These are phyloP conservation scores for Branchellion lobata DNA, from an alignment of 2,888 invertebrate species.

Conservation along the genomic window DNA sequence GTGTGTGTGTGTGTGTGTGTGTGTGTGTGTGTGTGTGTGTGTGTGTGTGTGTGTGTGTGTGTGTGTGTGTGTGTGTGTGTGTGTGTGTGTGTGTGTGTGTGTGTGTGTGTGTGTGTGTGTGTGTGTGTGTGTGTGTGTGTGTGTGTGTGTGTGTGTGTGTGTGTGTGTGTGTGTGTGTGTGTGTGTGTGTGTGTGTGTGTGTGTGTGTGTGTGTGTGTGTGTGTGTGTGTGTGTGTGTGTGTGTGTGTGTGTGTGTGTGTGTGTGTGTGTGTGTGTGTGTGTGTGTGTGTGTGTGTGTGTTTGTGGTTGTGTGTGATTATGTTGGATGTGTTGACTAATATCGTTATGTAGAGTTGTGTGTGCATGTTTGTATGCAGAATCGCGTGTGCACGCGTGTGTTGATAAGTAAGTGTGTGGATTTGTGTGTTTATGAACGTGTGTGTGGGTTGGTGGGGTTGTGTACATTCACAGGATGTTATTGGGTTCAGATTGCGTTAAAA, in stretches of 20 bases:
- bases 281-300: slow-evolving; percentile 8
- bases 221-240: slow-evolving; percentile 8
- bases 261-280: slow-evolving; percentile 7
- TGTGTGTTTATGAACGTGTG: background rate
- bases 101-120: slow-evolving; percentile 1
- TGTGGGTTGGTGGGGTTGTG: background rate
- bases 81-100: slow-evolving; percentile 8
- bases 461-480: background rate
- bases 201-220: slow-evolving; percentile 7
- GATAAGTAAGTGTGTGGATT: background rate
- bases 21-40: slow-evolving; percentile 13
- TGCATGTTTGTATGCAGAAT: background rate
- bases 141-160: slow-evolving; percentile 7
- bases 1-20: slow-evolving; percentile 7
- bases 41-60: background rate
- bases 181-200: background rate
- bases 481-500: background rate
- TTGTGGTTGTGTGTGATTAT: background rate
- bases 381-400: background rate
- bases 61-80: slow-evolving; percentile 3
- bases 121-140: background rate
- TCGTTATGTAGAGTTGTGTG: too few species aligned
- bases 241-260: background rate
- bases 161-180: slow-evolving; percentile 7
- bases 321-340: too few species aligned